Percentiles rank a stretch among this genome's conserved stretches.
phyloP scores from a whole-genome alignment of 2,888 invertebrate species.

The Adineta ricciae region DNA sequence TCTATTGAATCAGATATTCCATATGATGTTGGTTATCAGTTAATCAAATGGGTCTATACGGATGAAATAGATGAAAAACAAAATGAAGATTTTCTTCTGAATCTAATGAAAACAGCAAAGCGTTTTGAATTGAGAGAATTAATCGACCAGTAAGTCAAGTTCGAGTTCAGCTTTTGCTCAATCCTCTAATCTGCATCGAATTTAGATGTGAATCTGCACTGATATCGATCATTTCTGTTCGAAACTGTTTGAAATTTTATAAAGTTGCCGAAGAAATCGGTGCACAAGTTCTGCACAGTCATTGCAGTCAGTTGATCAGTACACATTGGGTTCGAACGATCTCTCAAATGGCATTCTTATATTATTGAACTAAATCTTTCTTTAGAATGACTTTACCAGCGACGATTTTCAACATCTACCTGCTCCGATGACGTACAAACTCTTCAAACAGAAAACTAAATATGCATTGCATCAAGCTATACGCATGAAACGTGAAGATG shows the following conservation, averaged over 20 bases:
- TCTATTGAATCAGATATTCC: slow-evolving; percentile 58
- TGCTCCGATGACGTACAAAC: slow-evolving; percentile 73
- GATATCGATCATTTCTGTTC: slow-evolving; percentile 70
- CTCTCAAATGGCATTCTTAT: too few relatives aligned
- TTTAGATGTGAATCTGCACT: slow-evolving; percentile 69
- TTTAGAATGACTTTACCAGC: slow-evolving; percentile 55
- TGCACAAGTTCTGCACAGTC: slow-evolving; percentile 66
- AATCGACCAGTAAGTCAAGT: slow-evolving; percentile 41
- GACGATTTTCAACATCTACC: slow-evolving; percentile 87
- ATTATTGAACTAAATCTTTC: background rate
- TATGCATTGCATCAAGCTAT: slow-evolving; percentile 81
- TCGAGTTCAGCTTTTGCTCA: too few relatives aligned
- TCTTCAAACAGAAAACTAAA: slow-evolving; percentile 79
- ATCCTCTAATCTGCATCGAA: too few relatives aligned
- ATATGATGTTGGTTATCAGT: slow-evolving; percentile 64
- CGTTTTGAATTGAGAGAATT: slow-evolving; percentile 61
- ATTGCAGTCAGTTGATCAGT: slow-evolving; percentile 70
- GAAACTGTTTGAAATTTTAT: slow-evolving; percentile 71
- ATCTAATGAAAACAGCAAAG: slow-evolving; percentile 70
- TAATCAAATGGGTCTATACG: slow-evolving; percentile 82
- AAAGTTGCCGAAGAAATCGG: slow-evolving; percentile 83
- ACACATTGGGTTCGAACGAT: slow-evolving; percentile 63
- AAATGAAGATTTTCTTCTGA: slow-evolving; percentile 63
- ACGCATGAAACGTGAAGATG: slow-evolving; percentile 75
- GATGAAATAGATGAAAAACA: slow-evolving; percentile 65